phyloP scores from a whole-genome alignment of 2,888 invertebrate genomes.

The Rhingia rostrata region DNA sequence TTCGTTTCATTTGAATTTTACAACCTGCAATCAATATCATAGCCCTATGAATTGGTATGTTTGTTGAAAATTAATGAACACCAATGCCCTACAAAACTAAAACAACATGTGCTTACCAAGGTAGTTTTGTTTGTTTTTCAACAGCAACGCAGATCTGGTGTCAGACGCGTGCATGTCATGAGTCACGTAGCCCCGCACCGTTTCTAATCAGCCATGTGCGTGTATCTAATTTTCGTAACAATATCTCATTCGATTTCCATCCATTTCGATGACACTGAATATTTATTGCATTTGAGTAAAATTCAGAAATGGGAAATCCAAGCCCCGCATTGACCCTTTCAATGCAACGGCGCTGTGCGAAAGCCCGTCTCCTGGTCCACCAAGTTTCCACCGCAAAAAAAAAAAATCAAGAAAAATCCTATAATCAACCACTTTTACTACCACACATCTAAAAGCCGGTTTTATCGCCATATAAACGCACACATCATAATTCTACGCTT shows the following conservation, averaged over 20 bases:
- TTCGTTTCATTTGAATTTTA: too few species aligned
- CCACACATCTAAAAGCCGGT: constrained; percentile 52
- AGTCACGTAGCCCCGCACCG: constrained; percentile 53
- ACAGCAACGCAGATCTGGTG: constrained; percentile 1
- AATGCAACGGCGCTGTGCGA: constrained; percentile 59
- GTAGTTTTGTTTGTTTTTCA: constrained; percentile 1
- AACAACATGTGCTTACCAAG: constrained; percentile 6
- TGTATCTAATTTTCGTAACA: neutral
- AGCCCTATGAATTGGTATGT: neutral
- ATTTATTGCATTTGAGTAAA: neutral
- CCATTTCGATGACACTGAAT: neutral
- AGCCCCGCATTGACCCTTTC: constrained; percentile 50
- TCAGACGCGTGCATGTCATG: constrained; percentile 25
- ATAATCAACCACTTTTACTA: neutral
- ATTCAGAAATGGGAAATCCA: constrained; percentile 16
- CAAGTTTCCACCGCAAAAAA: constrained; percentile 12
- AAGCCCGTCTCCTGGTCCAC: constrained; percentile 7
- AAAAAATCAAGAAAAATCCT: neutral
- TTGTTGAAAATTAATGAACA: too few species aligned
- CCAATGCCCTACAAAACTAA: neutral
- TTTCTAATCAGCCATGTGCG: constrained; percentile 9
- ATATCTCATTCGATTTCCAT: neutral
- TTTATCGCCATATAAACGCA: constrained; percentile 20
- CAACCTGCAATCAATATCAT: neutral
- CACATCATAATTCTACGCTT: constrained; percentile 3